Percentiles rank a stretch among this genome's conserved stretches.
Conservation (phyloP, 1,140 invertebrate species). For the Drosophila kanapiae region DNA sequence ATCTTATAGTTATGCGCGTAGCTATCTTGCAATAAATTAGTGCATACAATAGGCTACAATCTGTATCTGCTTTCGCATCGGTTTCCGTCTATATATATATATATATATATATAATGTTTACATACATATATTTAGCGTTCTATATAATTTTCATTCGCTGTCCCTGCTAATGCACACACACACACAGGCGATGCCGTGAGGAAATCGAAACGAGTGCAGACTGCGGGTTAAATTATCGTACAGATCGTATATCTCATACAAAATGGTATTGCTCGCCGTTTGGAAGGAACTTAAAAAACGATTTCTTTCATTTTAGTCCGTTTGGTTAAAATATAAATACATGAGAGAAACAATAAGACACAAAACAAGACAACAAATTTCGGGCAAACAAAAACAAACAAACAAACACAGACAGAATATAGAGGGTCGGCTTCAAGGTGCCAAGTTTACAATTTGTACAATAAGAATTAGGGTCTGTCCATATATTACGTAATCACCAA, state of each 20-base stretch:
- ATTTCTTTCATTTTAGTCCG: conserved; percentile 36
- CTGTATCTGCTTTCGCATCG: conserved; percentile 43
- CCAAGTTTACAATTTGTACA: conserved; percentile 62
- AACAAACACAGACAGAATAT: conserved; percentile 30
- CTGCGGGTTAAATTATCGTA: conserved; percentile 46
- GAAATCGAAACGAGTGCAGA: conserved; percentile 67
- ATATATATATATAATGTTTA: conserved; percentile 39
- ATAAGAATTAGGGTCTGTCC: conserved; percentile 14
- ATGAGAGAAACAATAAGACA: conserved; percentile 26
- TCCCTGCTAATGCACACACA: conserved; percentile 57
- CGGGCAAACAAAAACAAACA: conserved; percentile 33
- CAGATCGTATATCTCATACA: conserved; percentile 58
- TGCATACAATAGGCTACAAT: conserved; percentile 68
- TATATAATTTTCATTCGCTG: conserved; percentile 57
- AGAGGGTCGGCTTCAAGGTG: conserved; percentile 27
- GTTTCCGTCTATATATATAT: conserved; percentile 30
- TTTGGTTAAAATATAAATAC: conserved; percentile 52
- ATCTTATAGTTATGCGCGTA: conserved; percentile 66
- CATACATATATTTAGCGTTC: conserved; percentile 45
- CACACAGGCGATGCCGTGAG: conserved; percentile 61
- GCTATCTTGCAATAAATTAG: conserved; percentile 73
- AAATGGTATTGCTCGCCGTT: conserved; percentile 58
- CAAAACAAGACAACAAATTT: conserved; percentile 38
- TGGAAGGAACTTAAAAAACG: conserved; percentile 73
- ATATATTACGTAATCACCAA: too few species aligned